Conservation (phyloP, 2,888 invertebrate species). For the Cryptus viduatorius region DNA sequence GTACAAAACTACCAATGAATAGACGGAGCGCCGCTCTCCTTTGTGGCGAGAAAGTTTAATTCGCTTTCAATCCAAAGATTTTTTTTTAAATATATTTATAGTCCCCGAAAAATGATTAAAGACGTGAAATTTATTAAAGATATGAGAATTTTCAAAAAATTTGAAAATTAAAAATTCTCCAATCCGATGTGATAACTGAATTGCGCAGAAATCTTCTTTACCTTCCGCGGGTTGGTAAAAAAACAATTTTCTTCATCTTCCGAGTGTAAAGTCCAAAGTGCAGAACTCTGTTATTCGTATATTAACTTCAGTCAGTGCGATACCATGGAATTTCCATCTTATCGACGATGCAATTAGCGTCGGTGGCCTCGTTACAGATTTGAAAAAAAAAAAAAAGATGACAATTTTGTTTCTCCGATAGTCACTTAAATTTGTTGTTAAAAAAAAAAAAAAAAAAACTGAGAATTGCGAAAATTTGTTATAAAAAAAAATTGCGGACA, state of each 20-base stretch:
- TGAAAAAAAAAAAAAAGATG: not conserved
- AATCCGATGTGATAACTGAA: not conserved
- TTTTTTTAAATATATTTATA: too few relatives aligned
- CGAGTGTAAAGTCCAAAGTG: constrained; percentile 6
- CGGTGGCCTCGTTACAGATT: not conserved
- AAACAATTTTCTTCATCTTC: constrained; percentile 25
- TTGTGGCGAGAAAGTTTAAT: not conserved
- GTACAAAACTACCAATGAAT: not conserved
- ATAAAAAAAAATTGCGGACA: not conserved
- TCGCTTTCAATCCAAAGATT: too few relatives aligned
- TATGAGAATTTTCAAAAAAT: too few relatives aligned
- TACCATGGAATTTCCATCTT: constrained; percentile 42
- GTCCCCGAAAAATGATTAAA: too few relatives aligned
- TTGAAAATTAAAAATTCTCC: not conserved
- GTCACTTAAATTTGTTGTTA: not conserved
- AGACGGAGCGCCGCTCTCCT: not conserved
- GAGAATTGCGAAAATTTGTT: not conserved
- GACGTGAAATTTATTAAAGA: too few relatives aligned
- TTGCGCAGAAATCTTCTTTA: constrained; percentile 28
- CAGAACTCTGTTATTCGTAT: constrained; percentile 4
- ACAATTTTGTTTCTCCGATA: not conserved
- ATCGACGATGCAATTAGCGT: constrained; percentile 23
- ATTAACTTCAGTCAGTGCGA: constrained; percentile 19
- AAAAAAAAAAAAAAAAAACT: not conserved
- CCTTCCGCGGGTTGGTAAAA: constrained; percentile 16